Percentiles rank a stretch among this genome's conserved stretches.
Evolutionary conservation across 2,113 vertebrate species (phyloP).

Genomic region (Corydoras sp.): DNA sequence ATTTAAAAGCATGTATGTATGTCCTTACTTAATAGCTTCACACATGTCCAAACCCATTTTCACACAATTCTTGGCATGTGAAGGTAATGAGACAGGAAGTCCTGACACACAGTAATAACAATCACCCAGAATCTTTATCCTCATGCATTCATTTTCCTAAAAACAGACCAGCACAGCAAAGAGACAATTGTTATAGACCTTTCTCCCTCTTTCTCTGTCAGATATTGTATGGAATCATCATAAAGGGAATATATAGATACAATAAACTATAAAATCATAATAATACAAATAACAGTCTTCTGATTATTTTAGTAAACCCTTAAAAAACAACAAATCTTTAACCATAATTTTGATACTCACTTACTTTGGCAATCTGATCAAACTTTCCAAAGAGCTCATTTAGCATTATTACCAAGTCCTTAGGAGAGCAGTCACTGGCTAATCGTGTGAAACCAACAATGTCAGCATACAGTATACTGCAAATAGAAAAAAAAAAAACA

Average conservation of each 20-base stretch:
- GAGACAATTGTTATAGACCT: no score
- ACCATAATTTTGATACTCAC: conserved; percentile 18
- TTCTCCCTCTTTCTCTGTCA: no score
- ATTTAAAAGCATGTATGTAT: not conserved
- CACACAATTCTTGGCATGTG: conserved; percentile 94
- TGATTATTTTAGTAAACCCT: no score
- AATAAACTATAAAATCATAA: no score
- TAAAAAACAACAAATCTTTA: no score
- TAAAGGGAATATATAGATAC: no score
- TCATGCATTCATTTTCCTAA: conserved; percentile 98
- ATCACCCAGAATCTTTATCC: conserved; percentile 97
- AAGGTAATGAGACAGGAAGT: conserved; percentile 88
- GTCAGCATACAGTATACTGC: conserved; percentile 94
- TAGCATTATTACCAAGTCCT: conserved; percentile 92
- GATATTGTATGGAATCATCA: no score
- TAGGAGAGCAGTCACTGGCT: conserved; percentile 96
- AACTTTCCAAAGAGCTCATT: conserved; percentile 98
- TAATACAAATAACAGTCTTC: no score
- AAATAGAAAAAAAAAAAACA: not conserved
- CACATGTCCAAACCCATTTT: conserved; percentile 99
- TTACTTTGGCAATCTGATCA: conserved; percentile 97
- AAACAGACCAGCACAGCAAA: conserved; percentile 14
- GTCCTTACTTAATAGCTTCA: conserved; percentile 94
- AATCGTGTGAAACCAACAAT: conserved; percentile 94
- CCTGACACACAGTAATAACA: conserved; percentile 99